Evolutionary conservation across 1,140 invertebrate species (phyloP).

Genomic region (Drosophila cardini): DNA sequence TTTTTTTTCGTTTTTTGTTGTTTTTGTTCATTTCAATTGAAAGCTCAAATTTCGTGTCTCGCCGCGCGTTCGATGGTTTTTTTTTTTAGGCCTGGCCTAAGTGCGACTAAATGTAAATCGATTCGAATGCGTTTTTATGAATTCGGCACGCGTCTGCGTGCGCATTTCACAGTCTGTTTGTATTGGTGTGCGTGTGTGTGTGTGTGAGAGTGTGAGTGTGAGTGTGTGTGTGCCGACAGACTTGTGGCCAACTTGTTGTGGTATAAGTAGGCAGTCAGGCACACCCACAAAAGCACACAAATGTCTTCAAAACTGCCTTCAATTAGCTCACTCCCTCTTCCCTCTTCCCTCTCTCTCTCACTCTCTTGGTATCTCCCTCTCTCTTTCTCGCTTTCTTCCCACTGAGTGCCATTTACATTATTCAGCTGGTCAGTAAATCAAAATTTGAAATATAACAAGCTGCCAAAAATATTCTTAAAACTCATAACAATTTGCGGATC

Average conservation of each 20-base stretch:
- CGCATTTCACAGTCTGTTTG: slow-evolving; percentile 59
- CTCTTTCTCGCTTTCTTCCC: not conserved
- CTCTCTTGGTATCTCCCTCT: not conserved
- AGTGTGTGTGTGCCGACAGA: slow-evolving; percentile 5
- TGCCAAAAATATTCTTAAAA: slow-evolving; percentile 4
- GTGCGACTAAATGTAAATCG: slow-evolving; percentile 75
- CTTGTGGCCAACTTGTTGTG: slow-evolving; percentile 16
- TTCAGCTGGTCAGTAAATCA: slow-evolving; percentile 40
- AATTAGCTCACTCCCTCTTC: not conserved
- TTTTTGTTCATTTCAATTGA: slow-evolving; percentile 60
- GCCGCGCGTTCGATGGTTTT: slow-evolving; percentile 46
- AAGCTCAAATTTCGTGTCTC: slow-evolving; percentile 70
- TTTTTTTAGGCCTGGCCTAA: slow-evolving; percentile 50
- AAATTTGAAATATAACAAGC: not conserved
- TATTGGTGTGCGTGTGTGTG: not conserved
- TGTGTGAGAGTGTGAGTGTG: slow-evolving; percentile 2
- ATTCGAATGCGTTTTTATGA: slow-evolving; percentile 78
- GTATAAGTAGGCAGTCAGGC: slow-evolving; percentile 3
- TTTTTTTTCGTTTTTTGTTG: slow-evolving; percentile 8
- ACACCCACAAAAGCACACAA: slow-evolving; percentile 36
- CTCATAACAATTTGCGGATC: slow-evolving; percentile 7
- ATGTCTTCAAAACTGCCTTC: not conserved
- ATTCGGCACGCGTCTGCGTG: slow-evolving; percentile 80
- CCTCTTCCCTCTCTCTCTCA: not conserved
- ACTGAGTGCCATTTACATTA: slow-evolving; percentile 54